Base-by-base conservation (phyloP, 2,888 invertebrate genomes). In the Chymomyza fuscimana region DNA sequence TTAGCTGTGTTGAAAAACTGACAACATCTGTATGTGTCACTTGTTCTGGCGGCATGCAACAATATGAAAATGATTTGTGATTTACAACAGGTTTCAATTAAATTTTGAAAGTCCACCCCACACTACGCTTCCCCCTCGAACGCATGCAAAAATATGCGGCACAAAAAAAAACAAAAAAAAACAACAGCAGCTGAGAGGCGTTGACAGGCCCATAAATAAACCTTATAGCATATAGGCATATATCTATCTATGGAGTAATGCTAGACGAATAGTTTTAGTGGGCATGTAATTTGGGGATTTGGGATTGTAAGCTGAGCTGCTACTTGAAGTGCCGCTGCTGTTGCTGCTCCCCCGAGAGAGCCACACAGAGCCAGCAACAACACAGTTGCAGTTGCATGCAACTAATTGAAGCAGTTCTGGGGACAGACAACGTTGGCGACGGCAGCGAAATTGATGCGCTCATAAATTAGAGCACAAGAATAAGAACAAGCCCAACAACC, bases 141-240 rank as follows among this genome's bases (percentile, higher is more conserved):
- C 52, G 32, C 51, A 25, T 40, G 36, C 51, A 15, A 36, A 15
- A 51, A 51, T 51, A 16, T 54, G 16, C 54, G 40, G 12, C 40
- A 1, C 40, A 46, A 12, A 10, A 7, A 46, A 46, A 25, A 46
- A 12, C 1, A 7, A 46, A 46, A 25, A 25, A 12, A 58, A 10
- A 58, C 58, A 76, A 76, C 78, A 85, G 86, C 90, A 90, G 90
- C 90, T 90, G 90, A 89, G 83, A 72, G 74, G 77, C 78, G 89
- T 66, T 90, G 89, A 90, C 89, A 90, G 84, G 78, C 79, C 81
- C 87, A 90, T 90, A 90, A 90, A 90, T 90, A 90, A 90, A 76
- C 74, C 52, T 29, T 65, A 46, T 46, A 46, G 40, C 40, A 10
- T 46, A 46, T 46, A 76, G 80, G 74, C 75, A 65, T 82, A 50